Evolutionary conservation across 2,797 vertebrate genomes (phyloP).

Genomic region (Falco novaeseelandiae): DNA sequence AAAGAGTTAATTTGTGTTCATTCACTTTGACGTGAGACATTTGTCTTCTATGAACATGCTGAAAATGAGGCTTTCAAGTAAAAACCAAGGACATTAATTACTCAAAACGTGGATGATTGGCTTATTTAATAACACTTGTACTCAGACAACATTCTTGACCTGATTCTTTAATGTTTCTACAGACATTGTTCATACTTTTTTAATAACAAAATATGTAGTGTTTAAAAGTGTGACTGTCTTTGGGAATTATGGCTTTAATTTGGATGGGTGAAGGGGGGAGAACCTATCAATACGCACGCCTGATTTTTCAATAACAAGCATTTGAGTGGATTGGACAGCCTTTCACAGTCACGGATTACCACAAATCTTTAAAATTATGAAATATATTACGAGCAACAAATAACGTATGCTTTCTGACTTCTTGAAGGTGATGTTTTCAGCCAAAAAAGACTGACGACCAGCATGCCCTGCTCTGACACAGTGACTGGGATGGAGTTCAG

Average conservation of each 20-base stretch:
- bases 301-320: constrained; percentile 40
- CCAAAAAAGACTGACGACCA: neutral
- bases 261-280: neutral
- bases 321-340: constrained; percentile 38
- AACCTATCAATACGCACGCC: neutral
- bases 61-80: neutral
- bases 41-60: neutral
- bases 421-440: neutral
- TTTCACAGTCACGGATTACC: neutral
- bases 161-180: constrained; percentile 26
- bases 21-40: neutral
- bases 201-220: neutral
- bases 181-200: constrained; percentile 30
- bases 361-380: constrained; percentile 20
- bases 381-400: constrained; percentile 32
- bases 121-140: constrained; percentile 11
- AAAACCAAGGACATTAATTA: constrained; percentile 43
- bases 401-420: neutral
- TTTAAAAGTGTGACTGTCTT: neutral
- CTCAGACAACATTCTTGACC: neutral
- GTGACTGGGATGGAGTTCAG: neutral
- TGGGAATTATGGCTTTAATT: constrained; percentile 45
- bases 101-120: neutral
- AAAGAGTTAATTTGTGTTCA: neutral
- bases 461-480: neutral